Evolutionary conservation across 2,888 invertebrate genomes (phyloP), one percentile per base, ranked within the genome.

Genomic region (Cyaniris semiargus): DNA sequence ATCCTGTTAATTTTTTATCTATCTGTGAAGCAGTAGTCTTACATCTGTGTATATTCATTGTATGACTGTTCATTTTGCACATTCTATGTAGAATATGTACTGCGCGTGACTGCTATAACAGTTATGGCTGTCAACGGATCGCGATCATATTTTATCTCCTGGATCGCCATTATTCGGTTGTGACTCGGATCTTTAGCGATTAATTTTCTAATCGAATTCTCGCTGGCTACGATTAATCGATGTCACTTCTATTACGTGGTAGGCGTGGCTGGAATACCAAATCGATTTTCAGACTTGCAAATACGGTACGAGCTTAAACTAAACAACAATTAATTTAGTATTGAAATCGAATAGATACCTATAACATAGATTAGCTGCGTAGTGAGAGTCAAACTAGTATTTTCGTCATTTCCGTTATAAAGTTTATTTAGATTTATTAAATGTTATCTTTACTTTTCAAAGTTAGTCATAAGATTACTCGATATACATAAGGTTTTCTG

Each of bases 231-330:
- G 23, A 74, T 74, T 48, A 48, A 74, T 74, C 53, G 74, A 27
- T 53, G 48, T 74, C 74, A 53, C 74, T 53, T 53, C 72, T 44
- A 44, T 72, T 72, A 74, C 74, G 74, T n/a, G 38, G 71, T 18
- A 23, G 48, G 66, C 66, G 27, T 27, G 66, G 66, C 27, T 18
- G 6, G 66, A 66, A 66, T 66, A 66, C 66, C 6, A 2, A 66
- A 66, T 53, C 53, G 53, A 53, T 53, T 53, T 53, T 53, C 66
- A 66, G 27, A 21, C 27, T 66, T 27, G 66, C 66, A 18, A 66
- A 66, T 31, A 31, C 66, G 7, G 27, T 27, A 27, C 66, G 27
- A 66, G 60, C 60, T 23, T 66, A 18, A 31, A 31, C 27, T 27
- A 60, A 23, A 60, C 18, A 60, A 60, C 60, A 66, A 66, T 66